Evolutionary conservation across 2,888 invertebrate genomes (phyloP).

Genomic region (Candidula unifasciata): DNA sequence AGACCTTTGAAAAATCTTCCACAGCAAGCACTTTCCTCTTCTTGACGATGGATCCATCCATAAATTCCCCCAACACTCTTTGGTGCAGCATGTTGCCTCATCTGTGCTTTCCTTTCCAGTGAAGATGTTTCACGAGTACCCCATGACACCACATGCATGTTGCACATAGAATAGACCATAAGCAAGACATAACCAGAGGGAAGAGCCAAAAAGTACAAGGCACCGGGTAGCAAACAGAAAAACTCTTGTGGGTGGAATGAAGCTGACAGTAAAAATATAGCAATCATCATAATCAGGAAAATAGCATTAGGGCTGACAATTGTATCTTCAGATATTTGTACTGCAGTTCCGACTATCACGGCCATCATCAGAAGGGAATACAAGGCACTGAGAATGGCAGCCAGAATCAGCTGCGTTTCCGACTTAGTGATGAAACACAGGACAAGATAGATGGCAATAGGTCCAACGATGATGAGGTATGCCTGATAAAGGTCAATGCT

Average conservation of each 20-base stretch:
- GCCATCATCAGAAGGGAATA: constrained; percentile 76
- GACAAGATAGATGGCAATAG: constrained; percentile 69
- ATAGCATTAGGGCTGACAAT: constrained; percentile 74
- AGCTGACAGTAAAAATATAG: constrained; percentile 71
- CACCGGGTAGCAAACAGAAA: constrained; percentile 67
- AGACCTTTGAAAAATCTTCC: constrained; percentile 57
- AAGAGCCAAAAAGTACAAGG: constrained; percentile 91
- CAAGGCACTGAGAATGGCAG: constrained; percentile 70
- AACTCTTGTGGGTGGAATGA: constrained; percentile 75
- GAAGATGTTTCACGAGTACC: constrained; percentile 86
- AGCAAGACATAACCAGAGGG: constrained; percentile 96
- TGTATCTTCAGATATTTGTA: constrained; percentile 68
- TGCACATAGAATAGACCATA: constrained; percentile 93
- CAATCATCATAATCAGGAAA: constrained; percentile 69
- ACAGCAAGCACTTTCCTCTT: constrained; percentile 62
- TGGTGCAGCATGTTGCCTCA: constrained; percentile 45
- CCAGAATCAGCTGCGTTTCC: constrained; percentile 70
- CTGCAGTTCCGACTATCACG: constrained; percentile 72
- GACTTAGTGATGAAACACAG: constrained; percentile 71
- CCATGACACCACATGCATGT: constrained; percentile 94
- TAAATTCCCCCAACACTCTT: constrained; percentile 51
- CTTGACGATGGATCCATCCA: constrained; percentile 59
- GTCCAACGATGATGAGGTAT: constrained; percentile 70
- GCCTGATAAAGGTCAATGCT: constrained; percentile 66
- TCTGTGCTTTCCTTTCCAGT: constrained; percentile 55